phyloP scores from a whole-genome alignment of 2,888 invertebrate genomes.

The Drosophila fulvimacula region DNA sequence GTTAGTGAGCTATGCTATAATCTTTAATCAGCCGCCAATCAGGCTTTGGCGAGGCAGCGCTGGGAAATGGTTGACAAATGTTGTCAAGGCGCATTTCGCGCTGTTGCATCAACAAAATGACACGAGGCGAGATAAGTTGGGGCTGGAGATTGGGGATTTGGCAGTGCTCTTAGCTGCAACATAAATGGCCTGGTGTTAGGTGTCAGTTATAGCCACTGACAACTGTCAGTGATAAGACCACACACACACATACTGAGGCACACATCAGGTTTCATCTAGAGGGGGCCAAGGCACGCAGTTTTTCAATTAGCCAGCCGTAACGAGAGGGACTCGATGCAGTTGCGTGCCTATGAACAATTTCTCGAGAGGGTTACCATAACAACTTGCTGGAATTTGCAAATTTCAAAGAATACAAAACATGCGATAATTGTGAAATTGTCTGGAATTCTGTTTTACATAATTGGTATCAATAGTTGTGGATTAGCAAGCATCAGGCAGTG shows the following conservation, averaged over 20 bases:
- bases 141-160: conserved; percentile 11
- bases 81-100: conserved; percentile 58
- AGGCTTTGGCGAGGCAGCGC: conserved; percentile 18
- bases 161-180: conserved; percentile 18
- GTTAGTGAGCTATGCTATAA: conserved; percentile 8
- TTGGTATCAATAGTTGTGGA: conserved; percentile 52
- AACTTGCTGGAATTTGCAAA: conserved; percentile 59
- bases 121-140: conserved; percentile 40
- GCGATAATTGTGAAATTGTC: conserved; percentile 67
- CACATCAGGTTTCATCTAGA: conserved; percentile 13
- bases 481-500: conserved; percentile 22
- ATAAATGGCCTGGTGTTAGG: conserved; percentile 63
- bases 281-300: conserved; percentile 51
- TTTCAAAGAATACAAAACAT: conserved; percentile 33
- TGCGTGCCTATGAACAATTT: conserved; percentile 61
- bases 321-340: conserved; percentile 18
- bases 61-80: conserved; percentile 52
- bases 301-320: conserved; percentile 57
- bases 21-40: conserved; percentile 38
- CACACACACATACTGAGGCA: conserved; percentile 35
- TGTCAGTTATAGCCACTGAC: conserved; percentile 68
- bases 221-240: conserved; percentile 73
- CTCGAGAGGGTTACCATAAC: conserved; percentile 40
- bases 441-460: conserved; percentile 69
- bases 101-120: conserved; percentile 42